Evolutionary conservation across 1,140 invertebrate species (phyloP), one percentile per base, ranked within the genome.

Genomic region (Lepidurus apus): DNA sequence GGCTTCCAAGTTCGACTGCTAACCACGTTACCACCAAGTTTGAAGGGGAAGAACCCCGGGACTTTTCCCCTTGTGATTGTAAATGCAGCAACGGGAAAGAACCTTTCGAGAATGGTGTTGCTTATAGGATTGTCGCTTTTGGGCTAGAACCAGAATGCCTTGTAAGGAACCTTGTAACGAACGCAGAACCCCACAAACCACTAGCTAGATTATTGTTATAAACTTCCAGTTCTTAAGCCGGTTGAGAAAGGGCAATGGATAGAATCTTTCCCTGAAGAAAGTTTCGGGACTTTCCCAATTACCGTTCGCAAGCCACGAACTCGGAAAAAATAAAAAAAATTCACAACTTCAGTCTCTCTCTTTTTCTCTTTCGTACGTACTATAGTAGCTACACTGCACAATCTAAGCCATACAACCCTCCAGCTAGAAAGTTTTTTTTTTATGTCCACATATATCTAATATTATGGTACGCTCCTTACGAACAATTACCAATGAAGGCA

Each of bases 211-310:
- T 65, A 65, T 65, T 65, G 47, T 65, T 65, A 65, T 10, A 13
- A 65, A 65, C 47, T 65, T 7, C 13, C 47, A 65, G 13, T 11
- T 65, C 21, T 65, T n/a, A n/a, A 65, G 17, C 13, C 53, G 5
- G n/a, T 65, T 21, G 6, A 7, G 21, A 4, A n/a, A 65, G 10
- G 17, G 53, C 17, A 7, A 21, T 65, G 53, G 53, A 21, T 65
- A 65, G 4, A 65, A 65, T 65, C 21, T 65, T 65, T 65, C 53
- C 53, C 53, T 17, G 8, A 65, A 65, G 53, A 65, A 65, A 65
- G 53, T 65, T 65, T 65, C 53, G 53, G 53, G 53, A 4, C 53
- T 65, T 65, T 65, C 53, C 53, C 53, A 65, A 21, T 11, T 65
- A 21, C 8, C 53, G 53, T 65, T 65, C 53, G 21, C 53, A 65